Evolutionary conservation across 2,797 vertebrate species (phyloP), one percentile per base, ranked within the genome.

Genomic region (Salmo trutta): DNA sequence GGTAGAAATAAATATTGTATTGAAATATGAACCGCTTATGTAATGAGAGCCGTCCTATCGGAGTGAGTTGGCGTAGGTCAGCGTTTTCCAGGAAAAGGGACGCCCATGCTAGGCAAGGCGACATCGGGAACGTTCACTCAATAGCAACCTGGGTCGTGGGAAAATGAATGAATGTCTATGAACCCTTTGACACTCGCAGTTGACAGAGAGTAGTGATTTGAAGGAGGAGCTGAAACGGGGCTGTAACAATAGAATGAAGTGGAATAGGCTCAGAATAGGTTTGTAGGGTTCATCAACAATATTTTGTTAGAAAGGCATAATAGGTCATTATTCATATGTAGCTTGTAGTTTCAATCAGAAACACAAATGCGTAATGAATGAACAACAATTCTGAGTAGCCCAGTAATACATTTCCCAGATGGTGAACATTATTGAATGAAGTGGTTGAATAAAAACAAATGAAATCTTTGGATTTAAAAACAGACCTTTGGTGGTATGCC

Each of bases 61-160:
- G 33, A 29, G 69, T 17, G 59, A 66, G 82, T 79, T 79, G 53
- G 80, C 71, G 77, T 74, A 27, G 73, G 59, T 78, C 51, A 77
- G 70, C 70, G 24, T 82, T 86, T 88, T 86, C 81, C 78, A 84
- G 54, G 67, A 86, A 82, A 71, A 82, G 62, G 29, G 51, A 65
- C 62, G 62, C 67, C 74, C 79, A 24, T 81, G 65, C 75, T 15
- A 29, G 76, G 69, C 36, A 75, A 29, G 54, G 65, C 73, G 47
- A 67, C 67, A 75, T 56, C 62, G 72, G 78, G 33, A 62, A 77
- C 71, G 65, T 54, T 77, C 41, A 71, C 68, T 77, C 51, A 71
- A 88, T 82, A 87, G 31, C 47, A 3, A 2, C 52, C 59, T 62
- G 62, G 29, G 64, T 77, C n/a, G 71, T 66, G 53, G 47, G 56